Conservation (phyloP, 2,888 invertebrate species). For the Cataglyphis livida region DNA sequence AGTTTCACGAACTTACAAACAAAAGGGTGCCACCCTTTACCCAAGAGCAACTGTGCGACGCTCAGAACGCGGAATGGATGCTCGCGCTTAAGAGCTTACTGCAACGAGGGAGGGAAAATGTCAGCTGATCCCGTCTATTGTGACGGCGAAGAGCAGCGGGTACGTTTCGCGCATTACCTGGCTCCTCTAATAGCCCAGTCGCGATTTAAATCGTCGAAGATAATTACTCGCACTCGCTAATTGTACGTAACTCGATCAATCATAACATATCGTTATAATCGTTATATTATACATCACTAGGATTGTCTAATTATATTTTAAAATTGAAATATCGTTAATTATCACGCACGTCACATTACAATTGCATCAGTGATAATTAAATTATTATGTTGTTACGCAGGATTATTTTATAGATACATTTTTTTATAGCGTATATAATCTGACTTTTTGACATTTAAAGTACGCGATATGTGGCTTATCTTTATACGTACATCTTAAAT, state of each 20-base stretch:
- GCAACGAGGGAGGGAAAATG: conserved; percentile 34
- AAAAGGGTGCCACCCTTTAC: conserved; percentile 61
- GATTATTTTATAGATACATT: not conserved
- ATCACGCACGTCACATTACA: not conserved
- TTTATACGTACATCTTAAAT: not conserved
- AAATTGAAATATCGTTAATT: not conserved
- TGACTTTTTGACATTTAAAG: not conserved
- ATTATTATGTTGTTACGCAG: not conserved
- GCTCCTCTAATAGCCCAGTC: not conserved
- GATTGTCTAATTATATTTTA: not conserved
- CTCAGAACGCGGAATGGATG: conserved; percentile 58
- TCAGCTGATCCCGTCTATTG: conserved; percentile 49
- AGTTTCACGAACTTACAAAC: conserved; percentile 73
- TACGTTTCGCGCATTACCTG: conserved; percentile 22
- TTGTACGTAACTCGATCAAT: not conserved
- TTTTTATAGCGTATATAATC: not conserved
- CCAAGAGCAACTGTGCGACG: conserved; percentile 45
- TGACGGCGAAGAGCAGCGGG: conserved; percentile 16
- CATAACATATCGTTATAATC: not conserved
- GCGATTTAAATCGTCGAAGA: conserved; percentile 14
- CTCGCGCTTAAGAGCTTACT: conserved; percentile 53
- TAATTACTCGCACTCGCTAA: not conserved
- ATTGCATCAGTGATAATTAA: not conserved
- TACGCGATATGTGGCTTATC: not conserved
- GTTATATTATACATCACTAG: not conserved